These are phyloP conservation scores for Ctenodactylus gundi DNA, from an alignment of 2,113 vertebrate species.

Conservation along the genomic window DNA sequence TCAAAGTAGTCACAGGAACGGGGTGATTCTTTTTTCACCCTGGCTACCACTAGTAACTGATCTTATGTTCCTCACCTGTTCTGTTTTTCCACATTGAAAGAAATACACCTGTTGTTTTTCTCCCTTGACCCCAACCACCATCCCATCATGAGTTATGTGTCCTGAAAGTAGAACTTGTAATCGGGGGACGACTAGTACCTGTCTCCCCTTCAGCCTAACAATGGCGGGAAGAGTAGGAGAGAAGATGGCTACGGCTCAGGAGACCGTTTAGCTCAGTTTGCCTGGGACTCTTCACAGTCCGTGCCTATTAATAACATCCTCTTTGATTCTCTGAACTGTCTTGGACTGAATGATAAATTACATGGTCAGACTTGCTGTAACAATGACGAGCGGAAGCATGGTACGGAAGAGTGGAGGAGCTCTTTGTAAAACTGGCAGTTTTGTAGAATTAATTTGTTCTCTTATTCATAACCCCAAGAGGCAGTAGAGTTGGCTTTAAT, in stretches of 20 bases:
- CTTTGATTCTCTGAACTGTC: slow-evolving; percentile 24
- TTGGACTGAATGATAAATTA: slow-evolving; percentile 15
- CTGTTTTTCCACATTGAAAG: slow-evolving; percentile 10
- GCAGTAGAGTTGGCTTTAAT: neutral
- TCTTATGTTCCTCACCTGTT: neutral
- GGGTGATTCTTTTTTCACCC: neutral
- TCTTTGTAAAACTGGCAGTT: slow-evolving; percentile 38
- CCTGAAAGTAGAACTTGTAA: neutral
- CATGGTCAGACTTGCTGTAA: neutral
- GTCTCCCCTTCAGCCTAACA: neutral
- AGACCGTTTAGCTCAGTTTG: neutral
- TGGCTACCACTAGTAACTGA: neutral
- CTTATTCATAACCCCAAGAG: neutral
- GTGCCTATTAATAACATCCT: neutral
- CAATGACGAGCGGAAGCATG: neutral
- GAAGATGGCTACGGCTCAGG: neutral
- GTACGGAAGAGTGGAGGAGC: neutral
- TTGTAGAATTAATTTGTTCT: neutral
- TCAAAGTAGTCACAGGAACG: neutral
- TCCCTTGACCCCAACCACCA: neutral
- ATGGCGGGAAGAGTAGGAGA: neutral
- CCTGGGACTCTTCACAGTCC: neutral
- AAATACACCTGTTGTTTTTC: neutral
- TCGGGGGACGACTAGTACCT: neutral
- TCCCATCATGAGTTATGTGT: neutral